These are phyloP conservation scores for Heteropelma amictum DNA, from an alignment of 2,888 invertebrate species.

Conservation along the genomic window DNA sequence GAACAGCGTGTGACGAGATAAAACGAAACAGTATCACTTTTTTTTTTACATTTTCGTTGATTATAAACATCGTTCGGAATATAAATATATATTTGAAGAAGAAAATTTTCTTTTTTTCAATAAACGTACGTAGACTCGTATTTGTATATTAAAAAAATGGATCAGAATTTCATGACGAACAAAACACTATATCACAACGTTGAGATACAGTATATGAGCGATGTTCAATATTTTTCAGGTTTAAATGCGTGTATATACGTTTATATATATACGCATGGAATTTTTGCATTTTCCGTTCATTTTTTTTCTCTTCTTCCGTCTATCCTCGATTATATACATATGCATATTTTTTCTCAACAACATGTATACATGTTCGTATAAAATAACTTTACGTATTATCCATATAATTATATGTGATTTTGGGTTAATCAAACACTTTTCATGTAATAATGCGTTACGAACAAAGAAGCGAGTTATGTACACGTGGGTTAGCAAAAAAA, in stretches of 20 bases:
- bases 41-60: conserved; percentile 3
- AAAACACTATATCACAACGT: conserved; percentile 61
- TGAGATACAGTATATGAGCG: conserved; percentile 51
- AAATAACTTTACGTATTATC: conserved; percentile 36
- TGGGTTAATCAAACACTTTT: conserved; percentile 69
- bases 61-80: conserved; percentile 44
- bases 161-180: conserved; percentile 53
- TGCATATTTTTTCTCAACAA: conserved; percentile 54
- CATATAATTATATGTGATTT: conserved; percentile 64
- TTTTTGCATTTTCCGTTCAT: not conserved
- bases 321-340: conserved; percentile 46
- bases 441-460: conserved; percentile 75
- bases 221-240: conserved; percentile 19
- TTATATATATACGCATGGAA: not conserved
- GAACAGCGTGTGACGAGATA: conserved; percentile 17
- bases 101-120: no score
- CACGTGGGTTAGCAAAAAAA: conserved; percentile 76
- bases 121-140: conserved; percentile 52
- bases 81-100: conserved; percentile 46
- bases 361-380: conserved; percentile 55
- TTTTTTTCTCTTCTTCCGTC: conserved; percentile 35
- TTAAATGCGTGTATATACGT: conserved; percentile 18
- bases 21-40: conserved; percentile 46
- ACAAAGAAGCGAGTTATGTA: conserved; percentile 78
- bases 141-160: conserved; percentile 51